Base-by-base conservation (phyloP, 2,797 vertebrate genomes). In the Sphaeramia orbicularis region DNA sequence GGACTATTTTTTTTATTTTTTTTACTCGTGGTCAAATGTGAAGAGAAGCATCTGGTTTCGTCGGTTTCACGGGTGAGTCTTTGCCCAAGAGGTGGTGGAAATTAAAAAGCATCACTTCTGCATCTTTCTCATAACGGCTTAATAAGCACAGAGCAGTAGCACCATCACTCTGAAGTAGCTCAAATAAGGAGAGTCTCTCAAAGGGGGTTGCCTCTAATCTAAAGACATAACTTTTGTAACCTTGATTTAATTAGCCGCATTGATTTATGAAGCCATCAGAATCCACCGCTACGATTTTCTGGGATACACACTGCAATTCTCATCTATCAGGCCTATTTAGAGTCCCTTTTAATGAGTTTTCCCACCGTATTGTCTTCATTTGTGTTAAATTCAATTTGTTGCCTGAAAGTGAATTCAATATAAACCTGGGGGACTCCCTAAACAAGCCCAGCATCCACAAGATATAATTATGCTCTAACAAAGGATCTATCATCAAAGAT, bases 381-480 rank as follows among this genome's bases (percentile, higher is more conserved):
- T 85, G 84, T 70, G 37, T 71, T 86, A 58, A 86, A 87, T 83
- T 74, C 59, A 87, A 88, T 89, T 77, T 74, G 48, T 61, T 63
- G 73, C 71, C 65, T 76, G 54, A 73, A 87, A 88, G 70, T 77
- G 78, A 89, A 86, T 85, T 72, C 40, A 63, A 79, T 88, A 83
- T 73, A 80, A 85, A 72, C 71, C 76, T 60, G 32, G 69, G 76
- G 72, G 83, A 76, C 57, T 83, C 80, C 64, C 65, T 47, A 53
- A 76, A 85, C 75, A 74, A 65, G 35, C 47, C 65, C 18, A 60
- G 59, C 65, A 55, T 48, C 58, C 60, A 64, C 83, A 65, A 81
- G 53, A 72, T 37, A 62, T 81, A 87, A 89, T 90, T 89, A 85
- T 32, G 37, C 24, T 61, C 38, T 53, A 82, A 84, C 71, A 84